These are phyloP conservation scores for Ciona savignyi DNA, from an alignment of 23 tunicate species.

Conservation along the genomic window DNA sequence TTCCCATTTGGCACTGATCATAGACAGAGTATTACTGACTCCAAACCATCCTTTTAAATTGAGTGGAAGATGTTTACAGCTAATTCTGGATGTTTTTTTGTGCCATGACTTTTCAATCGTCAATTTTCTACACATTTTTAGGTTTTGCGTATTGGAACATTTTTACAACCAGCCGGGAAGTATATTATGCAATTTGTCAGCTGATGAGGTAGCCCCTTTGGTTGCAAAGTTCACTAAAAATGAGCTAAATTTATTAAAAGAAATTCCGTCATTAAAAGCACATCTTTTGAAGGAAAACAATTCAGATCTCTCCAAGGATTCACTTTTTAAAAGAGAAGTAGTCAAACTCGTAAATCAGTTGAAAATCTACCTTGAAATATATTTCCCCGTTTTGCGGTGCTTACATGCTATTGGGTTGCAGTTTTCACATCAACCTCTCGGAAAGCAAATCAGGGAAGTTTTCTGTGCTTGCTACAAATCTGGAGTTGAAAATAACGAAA, in stretches of 20 bases:
- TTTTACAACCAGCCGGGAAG: constrained; percentile 37
- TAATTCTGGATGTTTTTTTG: constrained; percentile 61
- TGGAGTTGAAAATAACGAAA: no score
- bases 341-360: constrained; percentile 16
- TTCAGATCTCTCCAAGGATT: background rate
- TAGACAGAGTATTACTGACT: constrained; percentile 53
- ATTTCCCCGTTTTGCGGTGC: constrained; percentile 33
- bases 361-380: constrained; percentile 34
- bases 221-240: no score
- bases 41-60: constrained; percentile 56
- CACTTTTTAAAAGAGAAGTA: constrained; percentile 7
- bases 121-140: constrained; percentile 47
- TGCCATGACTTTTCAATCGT: constrained; percentile 79
- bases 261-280: no score
- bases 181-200: no score
- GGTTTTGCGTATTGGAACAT: constrained; percentile 72
- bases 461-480: no score
- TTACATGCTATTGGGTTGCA: constrained; percentile 32
- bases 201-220: no score
- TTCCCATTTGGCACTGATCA: constrained; percentile 39
- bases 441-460: no score
- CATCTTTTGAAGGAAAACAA: no score
- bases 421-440: constrained; percentile 49
- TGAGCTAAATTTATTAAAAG: no score
- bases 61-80: constrained; percentile 55